Conservation (phyloP, 2,113 vertebrate genomes). For the Cheilinus undulatus region DNA sequence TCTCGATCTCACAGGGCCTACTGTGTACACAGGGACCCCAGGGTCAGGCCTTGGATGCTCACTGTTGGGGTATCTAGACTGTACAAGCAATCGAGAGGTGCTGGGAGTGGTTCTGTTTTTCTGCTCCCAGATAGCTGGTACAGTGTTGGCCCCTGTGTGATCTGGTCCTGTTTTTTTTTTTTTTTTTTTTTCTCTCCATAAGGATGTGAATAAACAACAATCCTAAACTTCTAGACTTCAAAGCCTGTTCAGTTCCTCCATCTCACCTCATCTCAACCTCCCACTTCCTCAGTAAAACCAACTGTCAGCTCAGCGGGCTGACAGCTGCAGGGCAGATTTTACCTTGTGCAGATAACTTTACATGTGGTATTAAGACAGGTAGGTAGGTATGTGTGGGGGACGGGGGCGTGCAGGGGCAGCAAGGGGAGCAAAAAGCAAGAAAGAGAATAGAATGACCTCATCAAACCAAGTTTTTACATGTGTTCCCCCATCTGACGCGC, state of each 20-base stretch:
- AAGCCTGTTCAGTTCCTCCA: background rate
- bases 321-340: slow-evolving; percentile 36
- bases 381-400: too few relatives aligned
- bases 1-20: slow-evolving; percentile 63
- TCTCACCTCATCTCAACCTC: background rate
- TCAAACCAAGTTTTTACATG: slow-evolving; percentile 68
- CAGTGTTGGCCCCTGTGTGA: background rate
- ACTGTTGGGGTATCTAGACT: slow-evolving; percentile 74
- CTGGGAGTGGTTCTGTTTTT: slow-evolving; percentile 37
- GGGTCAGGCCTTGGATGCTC: slow-evolving; percentile 75
- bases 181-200: too few relatives aligned
- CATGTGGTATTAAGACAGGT: slow-evolving; percentile 33
- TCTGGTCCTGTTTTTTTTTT: slow-evolving; percentile 1
- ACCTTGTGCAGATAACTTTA: slow-evolving; percentile 43
- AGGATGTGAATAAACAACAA: background rate
- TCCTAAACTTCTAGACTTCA: slow-evolving; percentile 11
- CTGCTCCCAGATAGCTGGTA: slow-evolving; percentile 24
- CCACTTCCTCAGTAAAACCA: slow-evolving; percentile 4
- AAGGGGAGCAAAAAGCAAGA: background rate
- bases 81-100: slow-evolving; percentile 30
- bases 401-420: background rate
- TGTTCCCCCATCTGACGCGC: slow-evolving; percentile 56
- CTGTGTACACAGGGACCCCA: slow-evolving; percentile 59
- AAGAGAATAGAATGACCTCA: slow-evolving; percentile 55
- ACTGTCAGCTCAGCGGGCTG: slow-evolving; percentile 33